Evolutionary conservation across 2,797 vertebrate genomes (phyloP), one percentile per base, ranked within the genome.

Genomic region (Gymnoscopelus braueri): DNA sequence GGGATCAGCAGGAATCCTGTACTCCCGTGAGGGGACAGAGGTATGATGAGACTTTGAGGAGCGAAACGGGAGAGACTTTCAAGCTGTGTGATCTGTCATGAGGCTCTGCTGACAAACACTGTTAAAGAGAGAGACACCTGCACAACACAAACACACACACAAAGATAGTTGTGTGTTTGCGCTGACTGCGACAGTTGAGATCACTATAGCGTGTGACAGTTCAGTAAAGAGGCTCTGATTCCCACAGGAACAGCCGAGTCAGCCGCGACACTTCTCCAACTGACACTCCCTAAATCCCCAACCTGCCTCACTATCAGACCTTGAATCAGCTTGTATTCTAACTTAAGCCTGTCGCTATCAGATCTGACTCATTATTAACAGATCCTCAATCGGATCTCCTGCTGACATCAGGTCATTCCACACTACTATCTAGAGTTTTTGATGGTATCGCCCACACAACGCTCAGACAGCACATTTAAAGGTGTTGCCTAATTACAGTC

Each of bases 21-120:
- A 97, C 75, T 88, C 96, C 63, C 94, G 96, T 57, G 98, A 99
- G 77, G 97, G 96, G 65, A 97, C 97, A 14, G 97, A 98, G 74
- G 95, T 98, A 84, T 99, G 94, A 92, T 51, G 60, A 73, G 71
- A 84, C 51, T 39, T 39, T 24, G 13, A 39, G 15, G 63, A 53
- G 53, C 74, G n/a, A 57, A 19, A 49, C 3, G 53, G 32, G 62
- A 71, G 47, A 69, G 64, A 85, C 78, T 83, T 49, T 67, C 72
- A 13, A 64, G 47, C 73, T 79, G 63, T 73, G 69, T 58, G 72
- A 49, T 44, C 5, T 44, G 39, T 8, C 39, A 39, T 61, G 32
- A 74, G 54, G 44, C 66, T 77, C 26, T 74, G 65, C 73, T 66
- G 51, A 63, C 50, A 15, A 44, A 61, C n/a, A 24, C 8, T 19